Percentiles rank a stretch among this genome's conserved stretches.
phyloP scores from a whole-genome alignment of 1,140 invertebrate genomes.

The fruit fly (Drosophila melanogaster) region Release_6_plus_ISO1_MT NT_033777.3:10834501-10835000 shows the following conservation, averaged over 20 bases:
- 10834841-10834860: slow-evolving; percentile 78
- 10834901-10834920: slow-evolving; percentile 72
- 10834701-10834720: background rate
- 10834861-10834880: slow-evolving; percentile 70
- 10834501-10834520: slow-evolving; percentile 51
- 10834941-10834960: slow-evolving; percentile 68
- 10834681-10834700: slow-evolving; percentile 53
- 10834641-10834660: slow-evolving; percentile 78
- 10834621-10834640: slow-evolving; percentile 57
- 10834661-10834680: slow-evolving; percentile 74
- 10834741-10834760: slow-evolving; percentile 25
- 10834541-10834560: slow-evolving; percentile 24
- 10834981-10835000: slow-evolving; percentile 42
- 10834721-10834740: slow-evolving; percentile 30
- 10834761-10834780: slow-evolving; percentile 56
- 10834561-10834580: slow-evolving; percentile 37
- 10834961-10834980: slow-evolving; percentile 59
- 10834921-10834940: slow-evolving; percentile 53
- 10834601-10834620: slow-evolving; percentile 77
- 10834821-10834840: slow-evolving; percentile 69
- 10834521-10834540: slow-evolving; percentile 38
- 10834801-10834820: slow-evolving; percentile 74
- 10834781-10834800: slow-evolving; percentile 82
- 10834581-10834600: slow-evolving; percentile 60
- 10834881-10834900: slow-evolving; percentile 18